Evolutionary conservation across 2,797 vertebrate species (phyloP), one percentile per base, ranked within the genome.

Genomic region (Loris lydekkerianus): DNA sequence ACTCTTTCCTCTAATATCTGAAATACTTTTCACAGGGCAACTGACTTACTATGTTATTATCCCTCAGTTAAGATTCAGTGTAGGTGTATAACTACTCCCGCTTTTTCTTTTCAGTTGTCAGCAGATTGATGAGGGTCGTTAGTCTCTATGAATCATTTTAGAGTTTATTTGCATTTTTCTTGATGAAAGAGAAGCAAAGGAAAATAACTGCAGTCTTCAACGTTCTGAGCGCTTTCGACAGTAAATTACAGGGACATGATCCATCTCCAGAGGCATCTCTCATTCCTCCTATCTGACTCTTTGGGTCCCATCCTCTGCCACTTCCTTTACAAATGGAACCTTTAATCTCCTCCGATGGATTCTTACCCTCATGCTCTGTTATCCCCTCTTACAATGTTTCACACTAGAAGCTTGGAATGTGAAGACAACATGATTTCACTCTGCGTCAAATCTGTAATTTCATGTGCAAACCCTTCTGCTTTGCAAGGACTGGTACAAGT

Each of bases 191-290:
- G 91, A 93, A 95, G 97, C 86, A 86, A 90, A 95, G 80, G 67
- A 81, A 97, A 98, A 97, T 97, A 97, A 96, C 76, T 97, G 91
- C 95, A 91, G 95, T 97, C 96, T 98, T 95, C 84, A 91, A 0
- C 95, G 73, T 80, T 97, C 84, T 96, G 89, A 96, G 96, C 73
- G n/a, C 89, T 91, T 96, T 93, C 94, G 93, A 70, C 25, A 56
- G 69, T 72, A 96, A 97, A 96, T 97, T 96, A 96, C 40, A 97
- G 96, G 84, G 93, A 81, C 80, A 56, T 46, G 46, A 80, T 73
- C 73, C 86, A 87, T 60, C 92, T 85, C 91, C 91, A 84, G 96
- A 94, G 80, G 18, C 78, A 86, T 88, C 73, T 31, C 60, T 94
- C 95, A 96, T 84, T 78, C 70, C 49, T 95, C 76, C 31, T 86